A percentile compares a stretch with the other conserved stretches of the same genome.
Evolutionary conservation across 2,113 vertebrate genomes (phyloP).

Genomic region (Limnothrissa miodon): DNA sequence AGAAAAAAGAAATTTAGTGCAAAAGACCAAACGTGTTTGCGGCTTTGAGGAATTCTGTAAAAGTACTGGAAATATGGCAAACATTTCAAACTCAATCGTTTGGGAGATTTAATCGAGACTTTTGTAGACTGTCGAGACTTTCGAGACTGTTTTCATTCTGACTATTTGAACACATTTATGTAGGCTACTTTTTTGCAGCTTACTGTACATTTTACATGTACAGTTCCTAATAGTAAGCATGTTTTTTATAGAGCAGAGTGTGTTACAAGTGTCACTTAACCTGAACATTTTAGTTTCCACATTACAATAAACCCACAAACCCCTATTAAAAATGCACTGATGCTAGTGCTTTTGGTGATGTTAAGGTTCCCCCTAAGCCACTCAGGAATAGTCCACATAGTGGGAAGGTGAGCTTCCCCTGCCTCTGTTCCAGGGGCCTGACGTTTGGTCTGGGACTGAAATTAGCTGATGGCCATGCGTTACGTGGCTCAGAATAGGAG

Average conservation of each 20-base stretch:
- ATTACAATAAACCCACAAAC: not conserved
- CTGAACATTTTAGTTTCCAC: not conserved
- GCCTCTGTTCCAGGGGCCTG: not conserved
- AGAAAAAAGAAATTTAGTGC: not conserved
- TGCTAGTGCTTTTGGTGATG: not conserved
- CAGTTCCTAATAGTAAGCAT: no score
- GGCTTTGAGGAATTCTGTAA: not conserved
- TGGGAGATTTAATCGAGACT: not conserved
- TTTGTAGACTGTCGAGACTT: no score
- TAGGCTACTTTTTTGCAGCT: not conserved
- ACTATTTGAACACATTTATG: not conserved
- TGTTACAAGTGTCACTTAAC: not conserved
- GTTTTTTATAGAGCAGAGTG: no score
- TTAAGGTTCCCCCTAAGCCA: not conserved
- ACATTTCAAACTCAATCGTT: not conserved
- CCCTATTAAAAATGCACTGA: not conserved
- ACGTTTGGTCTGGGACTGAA: conserved; percentile 45
- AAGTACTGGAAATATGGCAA: not conserved
- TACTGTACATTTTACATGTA: not conserved
- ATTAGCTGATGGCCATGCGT: conserved; percentile 58
- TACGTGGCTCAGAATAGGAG: conserved; percentile 55
- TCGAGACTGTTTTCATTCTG: not conserved
- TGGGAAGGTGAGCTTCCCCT: not conserved
- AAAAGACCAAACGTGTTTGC: not conserved
- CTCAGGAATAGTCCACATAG: not conserved